Evolutionary conservation across 2,888 invertebrate genomes (phyloP), one percentile per base, ranked within the genome.

Genomic region (Deilephila porcellus): DNA sequence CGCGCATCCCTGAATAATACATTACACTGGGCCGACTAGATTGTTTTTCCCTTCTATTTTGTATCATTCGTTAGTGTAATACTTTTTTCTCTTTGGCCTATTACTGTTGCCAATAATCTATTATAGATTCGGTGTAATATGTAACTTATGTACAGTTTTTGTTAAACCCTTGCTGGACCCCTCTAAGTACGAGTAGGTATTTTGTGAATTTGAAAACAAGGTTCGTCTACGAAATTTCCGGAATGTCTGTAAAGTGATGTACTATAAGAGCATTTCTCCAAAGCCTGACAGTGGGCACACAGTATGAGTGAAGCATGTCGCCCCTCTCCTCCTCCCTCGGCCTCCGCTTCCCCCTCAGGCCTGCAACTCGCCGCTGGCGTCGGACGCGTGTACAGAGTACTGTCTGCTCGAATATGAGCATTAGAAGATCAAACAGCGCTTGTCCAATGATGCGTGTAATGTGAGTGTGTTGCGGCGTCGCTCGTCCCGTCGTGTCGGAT

Each of bases 21-120:
- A 67, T 67, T 52, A 62, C 62, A 20, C 59, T 25, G 20, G 52
- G 67, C 70, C 64, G 67, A 71, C 70, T 62, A 71, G 34, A 29
- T 71, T 71, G 60, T 71, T 73, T 75, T 71, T 67, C 71, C 53
- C 71, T 67, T 53, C 71, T 80, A 6, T 67, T 67, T 37, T 45
- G 4, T 45, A n/a, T 67, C 8, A 56, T 56, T 52, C 45, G 45
- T 67, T 67, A 67, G 67, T 52, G 37, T 20, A 45, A 11, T 67
- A 14, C 17, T 67, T 25, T 25, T 20, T 20, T 3, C 45, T 45
- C 14, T 67, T 25, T 60, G 32, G 8, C 8, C 19, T 3, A 8
- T n/a, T 37, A 56, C n/a, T n/a, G 52, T 52, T 4, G 56, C n/a
- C 17, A 56, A 5, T 56, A n/a, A 45, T 45, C n/a, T 45, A 11